Evolutionary conservation across 2,113 vertebrate genomes (phyloP), one percentile per base, ranked within the genome.

Genomic region (Abramis brama): DNA sequence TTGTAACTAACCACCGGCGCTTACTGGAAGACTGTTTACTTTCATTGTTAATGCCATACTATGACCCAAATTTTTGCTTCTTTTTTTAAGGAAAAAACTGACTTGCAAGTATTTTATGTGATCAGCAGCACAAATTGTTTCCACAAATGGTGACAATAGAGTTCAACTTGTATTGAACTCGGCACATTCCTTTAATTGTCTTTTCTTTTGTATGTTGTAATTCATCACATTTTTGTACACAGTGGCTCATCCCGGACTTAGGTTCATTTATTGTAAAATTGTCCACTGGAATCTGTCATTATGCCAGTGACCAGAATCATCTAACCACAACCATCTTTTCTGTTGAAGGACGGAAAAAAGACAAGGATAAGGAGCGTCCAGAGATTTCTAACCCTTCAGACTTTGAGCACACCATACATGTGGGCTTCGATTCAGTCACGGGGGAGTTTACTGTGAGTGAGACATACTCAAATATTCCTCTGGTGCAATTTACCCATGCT

Each of bases 401-500:
- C 89, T 99, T 99, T 94, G 98, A 99, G 78, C 98, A 99, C 60
- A 99, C 98, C 64, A 99, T 99, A 91, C 98, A 99, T 78, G 98
- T 99, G 64, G 98, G 98, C 82, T 99, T 99, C 79, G 97, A 99
- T 92, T 96, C 97, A 1, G 97, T 99, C 79, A 99, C 98, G 10
- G 98, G 98, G 92, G 98, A 99, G 92, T 99, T 99, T 93, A 99
- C 98, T 82, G 98, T 99, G 92, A 96, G 96, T 96, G 19, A 76
- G 6, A 2, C 8, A 3, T 11, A 11, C 76, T 23, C 43, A 43
- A 43, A 43, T 43, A 43, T 10, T 79, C 60, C 23, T 59, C 27
- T 64, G 27, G 27, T 39, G 33, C 60, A 47, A 2, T 39, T 71
- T 57, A 79, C 36, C 59, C 27, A 73, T 7, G 9, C 50, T 57